Conservation (phyloP, 2,797 vertebrate species). For the Discoglossus pictus region DNA sequence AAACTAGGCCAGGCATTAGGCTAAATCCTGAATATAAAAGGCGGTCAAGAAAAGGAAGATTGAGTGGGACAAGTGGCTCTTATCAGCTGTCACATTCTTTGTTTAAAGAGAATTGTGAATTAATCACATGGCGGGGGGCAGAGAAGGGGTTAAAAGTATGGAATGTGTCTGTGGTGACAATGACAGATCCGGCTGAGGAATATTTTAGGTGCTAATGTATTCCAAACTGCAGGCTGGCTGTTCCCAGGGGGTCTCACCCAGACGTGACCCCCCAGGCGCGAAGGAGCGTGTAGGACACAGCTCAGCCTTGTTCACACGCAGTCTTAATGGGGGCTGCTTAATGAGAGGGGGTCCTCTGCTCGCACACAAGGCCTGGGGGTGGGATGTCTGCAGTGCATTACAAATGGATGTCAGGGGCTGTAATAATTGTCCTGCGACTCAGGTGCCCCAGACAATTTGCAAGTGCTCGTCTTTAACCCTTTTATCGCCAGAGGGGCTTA, state of each 20-base stretch:
- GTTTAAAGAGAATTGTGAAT: no score
- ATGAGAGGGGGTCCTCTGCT: slow-evolving; percentile 31
- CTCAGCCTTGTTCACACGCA: slow-evolving; percentile 47
- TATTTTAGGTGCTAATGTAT: slow-evolving; percentile 55
- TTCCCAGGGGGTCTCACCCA: slow-evolving; percentile 74
- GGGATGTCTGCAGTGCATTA: slow-evolving; percentile 7
- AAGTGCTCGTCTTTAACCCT: slow-evolving; percentile 9
- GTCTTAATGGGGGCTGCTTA: slow-evolving; percentile 38
- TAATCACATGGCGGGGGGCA: not conserved
- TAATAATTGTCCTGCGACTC: slow-evolving; percentile 28
- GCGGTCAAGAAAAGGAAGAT: no score
- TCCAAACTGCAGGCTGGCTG: slow-evolving; percentile 72
- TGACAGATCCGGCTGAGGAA: slow-evolving; percentile 36
- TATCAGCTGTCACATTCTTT: no score
- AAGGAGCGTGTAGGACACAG: slow-evolving; percentile 54
- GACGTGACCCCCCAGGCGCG: slow-evolving; percentile 74
- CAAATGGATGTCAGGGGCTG: slow-evolving; percentile 18
- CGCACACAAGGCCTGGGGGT: slow-evolving; percentile 9
- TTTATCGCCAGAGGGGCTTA: not conserved
- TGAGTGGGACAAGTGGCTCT: no score
- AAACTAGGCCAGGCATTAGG: no score
- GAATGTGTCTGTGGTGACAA: slow-evolving; percentile 26
- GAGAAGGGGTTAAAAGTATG: slow-evolving; percentile 24
- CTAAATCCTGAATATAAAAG: no score
- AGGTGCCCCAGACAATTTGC: slow-evolving; percentile 4